Conservation (phyloP, 2,797 vertebrate species). For the Pipistrellus nathusii region DNA sequence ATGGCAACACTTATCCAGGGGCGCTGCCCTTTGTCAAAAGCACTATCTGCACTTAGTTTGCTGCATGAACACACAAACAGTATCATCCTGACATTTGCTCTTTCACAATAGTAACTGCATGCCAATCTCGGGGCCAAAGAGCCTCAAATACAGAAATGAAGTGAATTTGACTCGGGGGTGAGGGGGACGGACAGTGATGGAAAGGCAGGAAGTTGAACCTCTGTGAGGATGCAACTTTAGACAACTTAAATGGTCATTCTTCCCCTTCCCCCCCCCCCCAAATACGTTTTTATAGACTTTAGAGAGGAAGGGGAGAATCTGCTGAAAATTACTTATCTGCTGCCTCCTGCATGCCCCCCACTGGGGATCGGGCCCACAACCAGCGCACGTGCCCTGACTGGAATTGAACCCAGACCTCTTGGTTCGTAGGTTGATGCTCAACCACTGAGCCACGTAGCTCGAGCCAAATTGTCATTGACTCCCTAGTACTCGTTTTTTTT, state of each 20-base stretch:
- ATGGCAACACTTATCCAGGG: background rate
- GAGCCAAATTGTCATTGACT: background rate
- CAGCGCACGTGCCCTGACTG: too few relatives aligned
- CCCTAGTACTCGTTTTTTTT: background rate
- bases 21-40: background rate
- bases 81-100: background rate
- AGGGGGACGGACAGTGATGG: rapidly evolving
- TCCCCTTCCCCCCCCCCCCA: too few relatives aligned
- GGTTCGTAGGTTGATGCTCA: too few relatives aligned
- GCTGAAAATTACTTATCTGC: too few relatives aligned
- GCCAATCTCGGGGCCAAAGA: background rate
- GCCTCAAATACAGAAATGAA: background rate
- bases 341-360: too few relatives aligned
- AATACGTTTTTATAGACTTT: background rate
- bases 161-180: background rate
- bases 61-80: background rate
- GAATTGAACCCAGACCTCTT: too few relatives aligned
- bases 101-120: background rate
- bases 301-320: too few relatives aligned
- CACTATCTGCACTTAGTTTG: background rate
- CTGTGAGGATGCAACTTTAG: background rate
- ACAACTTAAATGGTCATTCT: background rate
- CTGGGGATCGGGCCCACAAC: too few relatives aligned
- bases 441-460: too few relatives aligned
- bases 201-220: background rate